Conservation (phyloP, 1,140 invertebrate species). For the Tyrophagus putrescentiae region DNA sequence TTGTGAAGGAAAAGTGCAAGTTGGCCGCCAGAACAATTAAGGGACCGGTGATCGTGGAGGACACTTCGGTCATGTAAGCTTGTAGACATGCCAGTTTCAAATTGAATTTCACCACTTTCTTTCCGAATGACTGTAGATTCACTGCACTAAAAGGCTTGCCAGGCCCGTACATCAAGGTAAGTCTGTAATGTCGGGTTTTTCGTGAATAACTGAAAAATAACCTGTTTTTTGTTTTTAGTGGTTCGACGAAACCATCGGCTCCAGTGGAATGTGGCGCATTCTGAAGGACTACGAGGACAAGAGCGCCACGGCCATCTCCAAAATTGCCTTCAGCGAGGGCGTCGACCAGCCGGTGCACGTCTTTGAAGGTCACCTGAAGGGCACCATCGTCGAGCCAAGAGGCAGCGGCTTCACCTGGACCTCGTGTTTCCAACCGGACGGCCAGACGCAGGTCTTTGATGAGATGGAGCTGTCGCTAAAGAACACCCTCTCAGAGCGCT, state of each 20-base stretch:
- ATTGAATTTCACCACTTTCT: neutral
- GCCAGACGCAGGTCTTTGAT: slow-evolving; percentile 70
- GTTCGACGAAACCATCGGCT: slow-evolving; percentile 79
- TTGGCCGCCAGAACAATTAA: slow-evolving; percentile 57
- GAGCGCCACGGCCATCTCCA: slow-evolving; percentile 74
- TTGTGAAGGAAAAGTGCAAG: slow-evolving; percentile 65
- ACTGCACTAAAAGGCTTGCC: slow-evolving; percentile 81
- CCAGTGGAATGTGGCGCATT: slow-evolving; percentile 56
- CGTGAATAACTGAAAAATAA: neutral
- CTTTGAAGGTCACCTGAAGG: slow-evolving; percentile 64
- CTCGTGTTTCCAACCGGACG: slow-evolving; percentile 77
- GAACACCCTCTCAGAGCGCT: slow-evolving; percentile 81
- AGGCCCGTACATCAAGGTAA: slow-evolving; percentile 64
- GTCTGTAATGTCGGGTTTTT: neutral
- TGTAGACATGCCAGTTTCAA: too few species aligned
- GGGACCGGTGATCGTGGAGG: slow-evolving; percentile 58
- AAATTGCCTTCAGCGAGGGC: slow-evolving; percentile 61
- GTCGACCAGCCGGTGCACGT: slow-evolving; percentile 33
- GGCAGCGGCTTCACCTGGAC: slow-evolving; percentile 93
- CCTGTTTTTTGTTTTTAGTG: too few species aligned
- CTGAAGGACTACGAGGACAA: slow-evolving; percentile 75
- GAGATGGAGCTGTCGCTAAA: slow-evolving; percentile 73
- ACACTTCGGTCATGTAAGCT: slow-evolving; percentile 17
- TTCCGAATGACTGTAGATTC: slow-evolving; percentile 46
- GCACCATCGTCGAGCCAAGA: slow-evolving; percentile 70